These are phyloP conservation scores for Pterocles orientalis DNA, from an alignment of 2,113 vertebrate species.

Conservation along the genomic window DNA sequence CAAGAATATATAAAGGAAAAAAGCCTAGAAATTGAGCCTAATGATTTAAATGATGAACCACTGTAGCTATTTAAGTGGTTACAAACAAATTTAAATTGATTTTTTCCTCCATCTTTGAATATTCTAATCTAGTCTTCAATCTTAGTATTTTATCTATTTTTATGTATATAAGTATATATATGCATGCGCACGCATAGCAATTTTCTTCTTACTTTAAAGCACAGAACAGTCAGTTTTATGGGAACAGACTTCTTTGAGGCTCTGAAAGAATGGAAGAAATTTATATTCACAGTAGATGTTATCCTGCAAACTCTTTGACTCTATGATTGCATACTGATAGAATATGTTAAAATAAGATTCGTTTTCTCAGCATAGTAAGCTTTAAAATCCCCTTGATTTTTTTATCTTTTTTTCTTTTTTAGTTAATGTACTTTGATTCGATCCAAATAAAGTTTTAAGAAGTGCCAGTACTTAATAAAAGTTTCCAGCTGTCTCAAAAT, in stretches of 20 bases:
- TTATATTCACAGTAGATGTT: not conserved
- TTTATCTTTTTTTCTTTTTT: not conserved
- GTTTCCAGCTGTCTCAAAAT: constrained; percentile 58
- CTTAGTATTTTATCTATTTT: not conserved
- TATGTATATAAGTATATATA: not conserved
- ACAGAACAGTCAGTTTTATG: not conserved
- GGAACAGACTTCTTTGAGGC: not conserved
- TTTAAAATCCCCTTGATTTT: not conserved
- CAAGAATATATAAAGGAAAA: not conserved
- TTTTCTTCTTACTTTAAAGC: not conserved
- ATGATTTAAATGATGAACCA: not conserved
- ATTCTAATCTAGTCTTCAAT: not conserved
- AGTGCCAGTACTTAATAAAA: constrained; percentile 65
- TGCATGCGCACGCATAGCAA: no score
- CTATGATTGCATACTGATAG: not conserved
- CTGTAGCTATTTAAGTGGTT: not conserved
- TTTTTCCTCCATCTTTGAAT: not conserved
- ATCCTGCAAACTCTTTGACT: not conserved
- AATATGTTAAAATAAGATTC: not conserved
- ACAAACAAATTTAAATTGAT: not conserved
- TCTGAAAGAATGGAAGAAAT: not conserved
- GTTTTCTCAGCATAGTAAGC: not conserved
- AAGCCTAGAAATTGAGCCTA: not conserved
- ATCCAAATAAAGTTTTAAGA: constrained; percentile 49
- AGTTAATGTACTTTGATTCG: not conserved